Percentiles rank a stretch among this genome's conserved stretches.
These are phyloP conservation scores for Colistium nudipinnis DNA, from an alignment of 2,113 vertebrate species.

Conservation along the genomic window DNA sequence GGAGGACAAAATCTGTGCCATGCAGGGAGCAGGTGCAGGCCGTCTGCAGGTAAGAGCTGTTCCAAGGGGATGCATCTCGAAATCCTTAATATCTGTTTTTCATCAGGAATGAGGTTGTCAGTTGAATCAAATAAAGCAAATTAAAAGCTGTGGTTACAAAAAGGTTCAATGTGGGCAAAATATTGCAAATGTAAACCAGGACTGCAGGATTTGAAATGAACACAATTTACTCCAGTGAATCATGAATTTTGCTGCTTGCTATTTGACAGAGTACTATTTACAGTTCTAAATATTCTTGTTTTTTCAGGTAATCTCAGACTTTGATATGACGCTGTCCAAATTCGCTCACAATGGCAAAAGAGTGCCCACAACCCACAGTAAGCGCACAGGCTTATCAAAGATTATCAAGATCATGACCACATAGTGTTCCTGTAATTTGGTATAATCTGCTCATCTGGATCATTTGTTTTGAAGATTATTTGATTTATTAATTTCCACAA, in stretches of 20 bases:
- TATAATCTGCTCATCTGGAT: background rate
- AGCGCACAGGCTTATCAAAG: constrained; percentile 70
- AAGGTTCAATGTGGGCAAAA: too few species aligned
- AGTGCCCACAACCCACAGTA: constrained; percentile 90
- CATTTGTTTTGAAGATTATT: background rate
- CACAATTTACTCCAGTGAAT: too few species aligned
- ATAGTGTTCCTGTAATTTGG: background rate
- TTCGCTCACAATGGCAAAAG: constrained; percentile 84
- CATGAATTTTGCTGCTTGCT: too few species aligned
- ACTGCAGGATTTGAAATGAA: too few species aligned
- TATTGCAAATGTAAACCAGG: too few species aligned
- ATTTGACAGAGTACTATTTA: too few species aligned
- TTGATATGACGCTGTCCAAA: constrained; percentile 91
- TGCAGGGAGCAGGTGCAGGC: constrained; percentile 59
- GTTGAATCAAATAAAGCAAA: background rate
- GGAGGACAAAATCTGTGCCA: constrained; percentile 58
- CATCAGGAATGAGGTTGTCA: too few species aligned
- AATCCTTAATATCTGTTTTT: background rate
- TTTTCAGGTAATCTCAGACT: constrained; percentile 90
- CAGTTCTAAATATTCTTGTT: constrained; percentile 11
- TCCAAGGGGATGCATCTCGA: too few species aligned
- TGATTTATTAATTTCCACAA: too few species aligned
- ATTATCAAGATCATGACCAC: background rate
- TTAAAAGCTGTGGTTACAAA: background rate
- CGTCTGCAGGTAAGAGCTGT: constrained; percentile 64